These are phyloP conservation scores for Oreochromis niloticus DNA, from an alignment of 2,113 vertebrate species.

Conservation along the genomic window DNA sequence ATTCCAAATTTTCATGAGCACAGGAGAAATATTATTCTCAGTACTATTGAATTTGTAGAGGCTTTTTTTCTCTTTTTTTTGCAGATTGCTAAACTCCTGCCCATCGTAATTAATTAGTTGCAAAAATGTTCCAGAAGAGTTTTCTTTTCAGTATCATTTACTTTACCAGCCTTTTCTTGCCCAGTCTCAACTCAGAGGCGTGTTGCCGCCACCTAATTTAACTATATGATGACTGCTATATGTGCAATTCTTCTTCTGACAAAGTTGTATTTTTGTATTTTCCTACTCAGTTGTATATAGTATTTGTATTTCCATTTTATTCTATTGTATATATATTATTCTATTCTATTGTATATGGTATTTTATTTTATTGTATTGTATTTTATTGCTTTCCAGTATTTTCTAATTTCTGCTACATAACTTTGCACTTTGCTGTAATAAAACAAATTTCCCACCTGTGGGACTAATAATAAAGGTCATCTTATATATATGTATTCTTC, in stretches of 20 bases:
- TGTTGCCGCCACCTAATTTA: background rate
- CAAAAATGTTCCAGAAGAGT: background rate
- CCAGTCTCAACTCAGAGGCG: background rate
- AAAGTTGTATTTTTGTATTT: no score
- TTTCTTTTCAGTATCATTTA: background rate
- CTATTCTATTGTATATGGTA: no score
- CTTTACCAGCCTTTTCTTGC: background rate
- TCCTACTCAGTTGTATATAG: no score
- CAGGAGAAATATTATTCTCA: background rate
- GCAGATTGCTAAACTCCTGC: background rate
- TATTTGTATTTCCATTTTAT: no score
- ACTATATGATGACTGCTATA: background rate
- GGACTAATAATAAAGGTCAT: no score
- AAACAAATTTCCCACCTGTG: no score
- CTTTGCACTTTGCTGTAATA: no score
- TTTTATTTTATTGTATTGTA: no score
- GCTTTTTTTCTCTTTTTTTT: rapidly evolving
- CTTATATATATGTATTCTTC: background rate
- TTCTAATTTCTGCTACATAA: no score
- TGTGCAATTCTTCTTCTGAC: no score
- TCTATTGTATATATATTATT: no score
- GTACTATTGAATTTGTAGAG: background rate
- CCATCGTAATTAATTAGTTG: background rate
- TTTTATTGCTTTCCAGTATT: no score
- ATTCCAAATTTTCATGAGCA: background rate